phyloP scores from a whole-genome alignment of 2,888 invertebrate genomes.

The Tetrapedia diversipes region DNA sequence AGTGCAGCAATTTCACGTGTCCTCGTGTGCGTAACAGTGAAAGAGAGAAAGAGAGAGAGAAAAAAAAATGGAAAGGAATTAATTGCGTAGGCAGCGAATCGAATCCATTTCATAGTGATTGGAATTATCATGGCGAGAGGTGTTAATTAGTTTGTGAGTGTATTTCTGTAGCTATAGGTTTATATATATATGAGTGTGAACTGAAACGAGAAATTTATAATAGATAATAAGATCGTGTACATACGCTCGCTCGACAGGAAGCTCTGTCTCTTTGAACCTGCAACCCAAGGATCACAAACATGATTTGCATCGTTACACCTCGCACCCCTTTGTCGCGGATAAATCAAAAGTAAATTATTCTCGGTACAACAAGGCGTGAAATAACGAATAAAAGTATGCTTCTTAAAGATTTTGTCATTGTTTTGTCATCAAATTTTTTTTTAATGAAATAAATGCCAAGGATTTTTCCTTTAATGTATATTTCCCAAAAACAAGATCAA shows the following conservation, averaged over 20 bases:
- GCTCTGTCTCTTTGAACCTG: conserved; percentile 94
- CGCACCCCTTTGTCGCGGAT: conserved; percentile 67
- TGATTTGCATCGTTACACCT: conserved; percentile 71
- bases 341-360: conserved; percentile 7
- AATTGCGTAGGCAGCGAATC: conserved; percentile 24
- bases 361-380: conserved; percentile 21
- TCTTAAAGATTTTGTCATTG: not conserved
- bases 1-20: not conserved
- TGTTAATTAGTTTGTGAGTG: conserved; percentile 52
- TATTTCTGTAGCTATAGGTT: conserved; percentile 22
- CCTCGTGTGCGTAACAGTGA: not conserved
- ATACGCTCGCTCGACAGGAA: conserved; percentile 93
- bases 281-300: conserved; percentile 84
- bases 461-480: too few relatives aligned
- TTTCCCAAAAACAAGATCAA: too few relatives aligned
- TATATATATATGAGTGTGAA: conserved; percentile 23
- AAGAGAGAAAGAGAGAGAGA: conserved; percentile 7
- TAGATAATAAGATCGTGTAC: conserved; percentile 86
- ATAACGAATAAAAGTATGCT: not conserved
- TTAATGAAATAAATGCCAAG: too few relatives aligned
- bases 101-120: conserved; percentile 23
- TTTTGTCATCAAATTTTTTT: too few relatives aligned
- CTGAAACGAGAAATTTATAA: conserved; percentile 72
- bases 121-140: conserved; percentile 62
- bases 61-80: too few relatives aligned